Evolutionary conservation across 2,888 invertebrate genomes (phyloP).

Genomic region (Trisateles emortualis): DNA sequence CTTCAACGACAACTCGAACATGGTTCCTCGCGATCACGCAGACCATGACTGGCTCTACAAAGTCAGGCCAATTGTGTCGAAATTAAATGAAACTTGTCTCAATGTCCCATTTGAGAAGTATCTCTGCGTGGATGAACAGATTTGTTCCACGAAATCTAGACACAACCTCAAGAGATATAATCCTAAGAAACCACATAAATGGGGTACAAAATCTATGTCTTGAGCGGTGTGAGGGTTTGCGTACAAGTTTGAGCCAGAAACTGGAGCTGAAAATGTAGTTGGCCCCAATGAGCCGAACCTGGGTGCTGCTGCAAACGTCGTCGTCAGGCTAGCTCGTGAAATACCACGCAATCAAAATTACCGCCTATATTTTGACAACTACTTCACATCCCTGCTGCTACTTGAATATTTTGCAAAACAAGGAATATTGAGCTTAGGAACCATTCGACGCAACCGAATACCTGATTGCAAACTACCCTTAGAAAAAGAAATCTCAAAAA

Average conservation of each 20-base stretch:
- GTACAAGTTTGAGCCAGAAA: conserved; percentile 56
- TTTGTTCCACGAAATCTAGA: conserved; percentile 41
- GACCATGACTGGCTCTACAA: not conserved
- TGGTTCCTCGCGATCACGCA: conserved; percentile 9
- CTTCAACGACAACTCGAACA: conserved; percentile 39
- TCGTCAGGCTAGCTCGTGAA: conserved; percentile 52
- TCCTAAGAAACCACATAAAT: too few relatives aligned
- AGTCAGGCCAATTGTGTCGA: too few relatives aligned
- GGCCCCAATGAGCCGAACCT: conserved; percentile 42
- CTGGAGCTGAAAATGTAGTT: conserved; percentile 45
- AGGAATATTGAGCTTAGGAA: conserved; percentile 39
- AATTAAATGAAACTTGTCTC: too few relatives aligned
- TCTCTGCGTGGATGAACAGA: too few relatives aligned
- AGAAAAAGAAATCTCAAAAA: conserved; percentile 42
- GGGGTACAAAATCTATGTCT: conserved; percentile 39
- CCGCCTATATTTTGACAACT: conserved; percentile 50
- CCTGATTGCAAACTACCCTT: conserved; percentile 43
- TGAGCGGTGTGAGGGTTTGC: conserved; percentile 47
- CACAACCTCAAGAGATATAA: too few relatives aligned
- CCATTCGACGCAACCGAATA: conserved; percentile 51
- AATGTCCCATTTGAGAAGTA: too few relatives aligned
- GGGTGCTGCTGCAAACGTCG: conserved; percentile 53
- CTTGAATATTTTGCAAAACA: too few relatives aligned
- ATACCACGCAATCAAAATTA: conserved; percentile 49
- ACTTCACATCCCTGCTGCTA: conserved; percentile 43